Evolutionary conservation across 2,113 vertebrate species (phyloP).

Genomic region (Galbula dea): DNA sequence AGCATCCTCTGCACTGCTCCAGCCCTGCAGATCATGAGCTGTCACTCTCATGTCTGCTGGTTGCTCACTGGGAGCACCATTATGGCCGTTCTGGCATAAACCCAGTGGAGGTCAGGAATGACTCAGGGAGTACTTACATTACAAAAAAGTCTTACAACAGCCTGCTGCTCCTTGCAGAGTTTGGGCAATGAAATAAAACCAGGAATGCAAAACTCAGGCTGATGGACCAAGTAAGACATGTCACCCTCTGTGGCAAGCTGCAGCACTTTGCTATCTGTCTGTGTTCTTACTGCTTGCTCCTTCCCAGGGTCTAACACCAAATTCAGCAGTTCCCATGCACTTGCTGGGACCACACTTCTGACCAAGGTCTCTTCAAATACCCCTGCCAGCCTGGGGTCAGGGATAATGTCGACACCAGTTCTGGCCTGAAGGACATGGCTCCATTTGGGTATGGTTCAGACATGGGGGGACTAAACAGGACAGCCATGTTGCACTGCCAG

Average conservation of each 20-base stretch:
- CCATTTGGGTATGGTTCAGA: not conserved
- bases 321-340: not conserved
- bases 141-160: not conserved
- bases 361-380: not conserved
- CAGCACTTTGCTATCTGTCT: not conserved
- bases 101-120: not conserved
- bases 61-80: fast-evolving
- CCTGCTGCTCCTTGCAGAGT: not conserved
- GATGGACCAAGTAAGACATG: not conserved
- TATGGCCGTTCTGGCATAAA: not conserved
- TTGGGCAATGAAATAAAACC: not conserved
- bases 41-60: not conserved
- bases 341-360: not conserved
- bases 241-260: not conserved
- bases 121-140: not conserved
- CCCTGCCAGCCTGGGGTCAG: not conserved
- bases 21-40: not conserved
- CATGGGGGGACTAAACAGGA: not conserved
- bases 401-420: not conserved
- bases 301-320: not conserved
- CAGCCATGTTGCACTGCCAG: not conserved
- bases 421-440: not conserved
- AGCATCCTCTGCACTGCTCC: not conserved
- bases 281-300: not conserved
- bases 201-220: not conserved